Percentiles rank a stretch among this genome's conserved stretches.
phyloP scores from a whole-genome alignment of 2,888 invertebrate genomes.

The Erebia epiphron region DNA sequence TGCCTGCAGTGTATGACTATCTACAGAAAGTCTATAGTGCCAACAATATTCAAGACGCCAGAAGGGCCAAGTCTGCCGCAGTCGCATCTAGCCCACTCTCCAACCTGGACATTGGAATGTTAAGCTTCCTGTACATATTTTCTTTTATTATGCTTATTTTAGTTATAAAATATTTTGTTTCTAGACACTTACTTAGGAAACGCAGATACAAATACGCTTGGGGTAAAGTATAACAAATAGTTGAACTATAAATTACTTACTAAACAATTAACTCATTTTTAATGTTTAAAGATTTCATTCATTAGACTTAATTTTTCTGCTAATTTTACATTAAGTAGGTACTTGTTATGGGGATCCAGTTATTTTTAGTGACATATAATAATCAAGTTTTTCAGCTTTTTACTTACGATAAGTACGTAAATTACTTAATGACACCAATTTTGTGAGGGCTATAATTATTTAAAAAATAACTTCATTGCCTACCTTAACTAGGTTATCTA shows the following conservation, averaged over 20 bases:
- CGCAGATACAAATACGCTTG: constrained; percentile 88
- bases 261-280: neutral
- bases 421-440: too few relatives aligned
- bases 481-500: too few relatives aligned
- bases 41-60: constrained; percentile 55
- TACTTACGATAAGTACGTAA: too few relatives aligned
- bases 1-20: constrained; percentile 84
- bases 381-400: too few relatives aligned
- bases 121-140: constrained; percentile 88
- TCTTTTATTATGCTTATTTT: constrained; percentile 89
- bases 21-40: constrained; percentile 78
- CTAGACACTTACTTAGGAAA: constrained; percentile 87
- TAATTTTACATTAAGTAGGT: neutral
- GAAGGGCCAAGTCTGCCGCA: constrained; percentile 51
- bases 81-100: constrained; percentile 80
- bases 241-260: neutral
- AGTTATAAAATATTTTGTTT: constrained; percentile 89
- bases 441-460: too few relatives aligned
- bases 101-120: constrained; percentile 88
- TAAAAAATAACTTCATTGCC: too few relatives aligned
- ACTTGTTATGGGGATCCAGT: constrained; percentile 3
- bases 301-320: constrained; percentile 2
- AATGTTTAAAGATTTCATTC: constrained; percentile 11
- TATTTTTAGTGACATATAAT: neutral
- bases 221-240: constrained; percentile 86